Base-by-base conservation (phyloP, 2,888 invertebrate species). In the Uloborus plumipes region DNA sequence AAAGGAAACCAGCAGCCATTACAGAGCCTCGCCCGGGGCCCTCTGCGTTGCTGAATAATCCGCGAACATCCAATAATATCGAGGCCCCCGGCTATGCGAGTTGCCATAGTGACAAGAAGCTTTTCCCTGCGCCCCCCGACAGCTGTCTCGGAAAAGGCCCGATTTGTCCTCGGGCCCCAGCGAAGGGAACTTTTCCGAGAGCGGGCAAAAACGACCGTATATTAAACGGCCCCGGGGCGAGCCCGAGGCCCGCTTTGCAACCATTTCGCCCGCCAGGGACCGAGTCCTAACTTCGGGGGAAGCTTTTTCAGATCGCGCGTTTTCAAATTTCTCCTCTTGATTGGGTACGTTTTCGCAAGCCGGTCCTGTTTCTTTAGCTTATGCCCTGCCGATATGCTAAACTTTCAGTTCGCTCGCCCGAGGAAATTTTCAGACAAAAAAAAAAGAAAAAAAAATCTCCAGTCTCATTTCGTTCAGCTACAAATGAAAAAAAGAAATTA, bases 11-110 rank as follows among this genome's bases (percentile, higher is more conserved):
- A 80, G 80, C 80, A 79, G 79, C 79, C 79, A 79, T 79, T 79
- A 79, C 79, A 51, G 53, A 73, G 62, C 61, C 67, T 73, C 16
- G 65, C 80, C 74, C 31, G 39, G 18, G 53, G 80, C 64, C 50
- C 26, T 58, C 72, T 39, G 71, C 74, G 73, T 64, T 80, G 69
- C 80, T 80, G 81, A 82, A 82, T 82, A 82, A 82, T 82, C 81
- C 75, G 65, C 69, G 75, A 75, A 82, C 81, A 82, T 82, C 81
- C 81, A 82, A 82, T 82, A 82, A 82, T 82, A 82, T 76, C 75
- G 75, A 75, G 69, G 64, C 81, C 75, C 47, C 39, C 9, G 55
- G 81, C 81, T 71, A 82, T 82, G 49, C 61, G 69, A 66, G 81
- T 82, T 76, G 65, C 81, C 81, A 82, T 82, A 82, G 81, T 58